Conservation (phyloP, 1,140 invertebrate genomes). For the Aphis gossypii region DNA sequence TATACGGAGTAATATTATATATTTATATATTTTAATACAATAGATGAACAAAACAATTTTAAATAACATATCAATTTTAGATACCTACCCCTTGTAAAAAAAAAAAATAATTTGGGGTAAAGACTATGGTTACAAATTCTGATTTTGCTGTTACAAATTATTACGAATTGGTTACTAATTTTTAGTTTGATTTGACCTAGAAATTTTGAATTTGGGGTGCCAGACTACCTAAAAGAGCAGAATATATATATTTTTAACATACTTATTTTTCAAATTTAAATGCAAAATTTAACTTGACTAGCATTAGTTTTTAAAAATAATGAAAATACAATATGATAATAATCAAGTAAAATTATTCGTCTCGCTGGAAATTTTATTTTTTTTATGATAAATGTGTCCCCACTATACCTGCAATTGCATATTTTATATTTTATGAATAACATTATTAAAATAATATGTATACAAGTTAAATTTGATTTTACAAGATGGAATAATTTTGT, state of each 20-base stretch:
- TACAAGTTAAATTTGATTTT: background rate
- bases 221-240: background rate
- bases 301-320: background rate
- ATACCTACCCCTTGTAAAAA: too few species aligned
- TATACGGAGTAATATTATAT: too few species aligned
- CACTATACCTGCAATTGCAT: background rate
- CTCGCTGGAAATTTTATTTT: background rate
- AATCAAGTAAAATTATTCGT: background rate
- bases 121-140: too few species aligned
- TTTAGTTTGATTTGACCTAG: too few species aligned
- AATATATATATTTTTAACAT: background rate
- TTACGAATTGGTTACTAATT: too few species aligned
- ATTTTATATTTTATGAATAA: background rate
- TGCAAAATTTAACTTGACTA: too few species aligned
- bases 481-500: background rate
- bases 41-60: too few species aligned
- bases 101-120: too few species aligned
- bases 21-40: too few species aligned
- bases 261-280: background rate
- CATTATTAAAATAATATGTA: background rate
- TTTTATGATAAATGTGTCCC: background rate
- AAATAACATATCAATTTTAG: too few species aligned
- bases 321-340: background rate
- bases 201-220: too few species aligned
- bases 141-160: too few species aligned